Evolutionary conservation across 2,113 vertebrate species (phyloP).

Genomic region (Oxygymnocypris stewartii): DNA sequence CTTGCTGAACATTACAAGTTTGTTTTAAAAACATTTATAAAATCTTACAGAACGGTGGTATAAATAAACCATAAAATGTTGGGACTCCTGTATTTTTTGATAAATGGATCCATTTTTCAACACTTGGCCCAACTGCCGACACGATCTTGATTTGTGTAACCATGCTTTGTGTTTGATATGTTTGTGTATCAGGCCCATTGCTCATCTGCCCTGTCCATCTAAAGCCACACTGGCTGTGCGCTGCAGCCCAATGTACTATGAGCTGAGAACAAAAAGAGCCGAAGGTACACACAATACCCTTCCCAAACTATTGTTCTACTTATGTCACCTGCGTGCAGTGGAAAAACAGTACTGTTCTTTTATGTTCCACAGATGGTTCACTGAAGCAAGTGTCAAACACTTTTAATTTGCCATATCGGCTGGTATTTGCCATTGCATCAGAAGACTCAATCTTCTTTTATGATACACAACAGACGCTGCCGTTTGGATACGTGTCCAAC

Average conservation of each 20-base stretch:
- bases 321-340: not conserved
- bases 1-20: not conserved
- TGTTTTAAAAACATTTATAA: not conserved
- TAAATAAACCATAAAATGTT: not conserved
- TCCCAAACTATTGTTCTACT: not conserved
- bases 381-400: slow-evolving; percentile 64
- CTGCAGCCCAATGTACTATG: slow-evolving; percentile 92
- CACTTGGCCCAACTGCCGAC: not conserved
- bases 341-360: not conserved
- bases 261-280: slow-evolving; percentile 75
- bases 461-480: slow-evolving; percentile 90
- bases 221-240: slow-evolving; percentile 97
- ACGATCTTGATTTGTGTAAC: not conserved
- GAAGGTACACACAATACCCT: slow-evolving; percentile 71
- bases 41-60: not conserved
- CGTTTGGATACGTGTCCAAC: slow-evolving; percentile 92
- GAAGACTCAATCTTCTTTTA: slow-evolving; percentile 94
- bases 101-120: not conserved
- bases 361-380: slow-evolving; percentile 69
- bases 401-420: slow-evolving; percentile 84
- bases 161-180: not conserved
- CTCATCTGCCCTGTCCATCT: slow-evolving; percentile 90
- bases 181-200: slow-evolving; percentile 79
- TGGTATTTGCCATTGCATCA: slow-evolving; percentile 95
- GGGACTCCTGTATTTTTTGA: not conserved